These are phyloP conservation scores for Mus musculus DNA, from an alignment of 2,113 vertebrate genomes.

Conservation along the genomic window DNA sequence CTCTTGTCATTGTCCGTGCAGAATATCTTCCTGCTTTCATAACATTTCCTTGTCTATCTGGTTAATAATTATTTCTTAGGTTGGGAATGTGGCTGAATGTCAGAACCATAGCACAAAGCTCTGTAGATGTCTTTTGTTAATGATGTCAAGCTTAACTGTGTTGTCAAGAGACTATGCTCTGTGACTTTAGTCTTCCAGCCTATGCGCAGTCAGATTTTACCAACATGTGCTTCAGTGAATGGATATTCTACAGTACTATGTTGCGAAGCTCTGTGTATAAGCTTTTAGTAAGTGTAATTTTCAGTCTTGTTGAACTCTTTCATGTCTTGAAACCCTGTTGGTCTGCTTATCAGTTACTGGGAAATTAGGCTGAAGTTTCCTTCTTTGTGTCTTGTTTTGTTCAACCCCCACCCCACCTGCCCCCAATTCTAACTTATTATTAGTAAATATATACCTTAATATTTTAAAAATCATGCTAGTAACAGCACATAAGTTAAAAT, in stretches of 20 bases:
- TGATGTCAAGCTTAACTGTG: neutral
- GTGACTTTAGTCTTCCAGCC: neutral
- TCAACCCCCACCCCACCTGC: neutral
- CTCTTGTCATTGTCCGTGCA: constrained; percentile 11
- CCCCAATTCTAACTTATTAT: neutral
- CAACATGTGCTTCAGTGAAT: neutral
- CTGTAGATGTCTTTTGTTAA: neutral
- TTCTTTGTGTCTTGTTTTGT: neutral
- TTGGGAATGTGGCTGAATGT: neutral
- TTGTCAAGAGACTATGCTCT: neutral
- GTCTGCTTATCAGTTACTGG: neutral
- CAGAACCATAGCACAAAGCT: neutral
- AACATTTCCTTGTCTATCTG: neutral
- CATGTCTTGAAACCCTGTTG: neutral
- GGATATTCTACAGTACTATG: neutral
- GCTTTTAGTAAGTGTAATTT: neutral
- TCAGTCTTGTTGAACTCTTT: neutral
- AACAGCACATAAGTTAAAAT: constrained; percentile 4
- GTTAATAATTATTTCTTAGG: constrained; percentile 1
- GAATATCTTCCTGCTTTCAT: neutral
- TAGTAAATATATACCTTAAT: neutral
- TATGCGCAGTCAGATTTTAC: neutral
- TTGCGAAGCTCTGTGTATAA: neutral
- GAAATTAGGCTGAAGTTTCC: neutral
- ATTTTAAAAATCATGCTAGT: constrained; percentile 27